Conservation (phyloP, 2,797 vertebrate genomes). For the Acanthiza pusilla region DNA sequence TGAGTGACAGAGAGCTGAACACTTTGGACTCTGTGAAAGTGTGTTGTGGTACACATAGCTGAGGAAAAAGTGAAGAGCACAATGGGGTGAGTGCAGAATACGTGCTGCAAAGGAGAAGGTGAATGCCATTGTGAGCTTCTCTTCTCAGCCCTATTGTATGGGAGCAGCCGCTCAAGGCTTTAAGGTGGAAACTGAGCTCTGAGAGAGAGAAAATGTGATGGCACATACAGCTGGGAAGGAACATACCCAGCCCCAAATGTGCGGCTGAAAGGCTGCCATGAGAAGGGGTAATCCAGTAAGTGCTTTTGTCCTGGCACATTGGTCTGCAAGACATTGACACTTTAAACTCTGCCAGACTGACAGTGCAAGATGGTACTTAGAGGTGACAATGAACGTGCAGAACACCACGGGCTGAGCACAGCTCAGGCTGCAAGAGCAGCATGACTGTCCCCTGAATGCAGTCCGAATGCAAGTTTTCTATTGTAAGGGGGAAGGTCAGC, state of each 20-base stretch:
- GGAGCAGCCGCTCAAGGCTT: neutral
- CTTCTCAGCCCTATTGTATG: neutral
- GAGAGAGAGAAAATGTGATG: neutral
- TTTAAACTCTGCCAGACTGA: neutral
- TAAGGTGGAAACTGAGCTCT: neutral
- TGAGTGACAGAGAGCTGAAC: neutral
- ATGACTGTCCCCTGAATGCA: neutral
- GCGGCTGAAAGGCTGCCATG: neutral
- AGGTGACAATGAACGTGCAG: neutral
- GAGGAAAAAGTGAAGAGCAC: neutral
- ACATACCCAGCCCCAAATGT: neutral
- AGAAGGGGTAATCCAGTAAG: neutral
- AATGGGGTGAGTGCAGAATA: neutral
- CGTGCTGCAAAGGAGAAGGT: neutral
- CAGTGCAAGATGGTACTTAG: neutral
- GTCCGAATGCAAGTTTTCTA: neutral
- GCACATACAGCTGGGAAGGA: neutral
- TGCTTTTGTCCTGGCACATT: neutral
- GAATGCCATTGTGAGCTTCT: neutral
- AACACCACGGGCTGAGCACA: neutral
- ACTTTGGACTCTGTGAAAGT: neutral
- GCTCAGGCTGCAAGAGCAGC: neutral
- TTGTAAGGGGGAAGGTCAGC: neutral
- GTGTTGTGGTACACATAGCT: neutral
- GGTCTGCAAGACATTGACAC: neutral